A percentile compares a stretch with the other conserved stretches of the same genome.
phyloP scores from a whole-genome alignment of 2,113 vertebrate genomes.

The Ceuthmochares aereus region DNA sequence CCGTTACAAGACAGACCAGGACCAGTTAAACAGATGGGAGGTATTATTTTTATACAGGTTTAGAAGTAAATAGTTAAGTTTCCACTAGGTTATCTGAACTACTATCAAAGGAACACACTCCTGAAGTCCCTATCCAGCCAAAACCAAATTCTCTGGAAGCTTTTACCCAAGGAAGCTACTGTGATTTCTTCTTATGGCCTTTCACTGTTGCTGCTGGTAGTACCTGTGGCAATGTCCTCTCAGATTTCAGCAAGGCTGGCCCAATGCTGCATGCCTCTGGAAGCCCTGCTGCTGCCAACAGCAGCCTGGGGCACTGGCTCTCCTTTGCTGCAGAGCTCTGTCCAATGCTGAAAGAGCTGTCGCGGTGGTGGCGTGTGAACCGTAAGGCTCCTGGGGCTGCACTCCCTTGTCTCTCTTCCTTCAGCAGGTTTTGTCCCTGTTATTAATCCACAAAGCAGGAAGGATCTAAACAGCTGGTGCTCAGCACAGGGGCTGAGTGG shows the following conservation, averaged over 20 bases:
- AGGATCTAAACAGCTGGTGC: not conserved
- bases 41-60: conserved; percentile 59
- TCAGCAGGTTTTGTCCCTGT: not conserved
- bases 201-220: not conserved
- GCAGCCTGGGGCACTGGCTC: accelerated
- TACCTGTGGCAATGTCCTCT: not conserved
- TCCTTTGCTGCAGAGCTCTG: not conserved
- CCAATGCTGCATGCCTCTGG: accelerated
- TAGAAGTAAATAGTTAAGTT: conserved; percentile 35
- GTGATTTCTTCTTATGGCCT: not conserved
- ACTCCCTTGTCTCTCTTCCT: not conserved
- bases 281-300: not conserved
- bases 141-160: not conserved
- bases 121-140: not conserved
- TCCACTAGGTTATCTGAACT: conserved; percentile 23
- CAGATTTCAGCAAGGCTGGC: not conserved
- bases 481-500: not conserved
- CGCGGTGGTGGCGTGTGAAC: accelerated
- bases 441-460: not conserved
- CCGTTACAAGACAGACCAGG: conserved; percentile 57
- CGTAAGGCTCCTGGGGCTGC: not conserved
- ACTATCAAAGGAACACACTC: not conserved
- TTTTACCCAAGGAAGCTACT: not conserved
- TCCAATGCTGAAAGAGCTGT: not conserved
- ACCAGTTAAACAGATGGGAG: conserved; percentile 66